Evolutionary conservation across 1,140 invertebrate genomes (phyloP), one percentile per base, ranked within the genome.

Genomic region (Proales similis): DNA sequence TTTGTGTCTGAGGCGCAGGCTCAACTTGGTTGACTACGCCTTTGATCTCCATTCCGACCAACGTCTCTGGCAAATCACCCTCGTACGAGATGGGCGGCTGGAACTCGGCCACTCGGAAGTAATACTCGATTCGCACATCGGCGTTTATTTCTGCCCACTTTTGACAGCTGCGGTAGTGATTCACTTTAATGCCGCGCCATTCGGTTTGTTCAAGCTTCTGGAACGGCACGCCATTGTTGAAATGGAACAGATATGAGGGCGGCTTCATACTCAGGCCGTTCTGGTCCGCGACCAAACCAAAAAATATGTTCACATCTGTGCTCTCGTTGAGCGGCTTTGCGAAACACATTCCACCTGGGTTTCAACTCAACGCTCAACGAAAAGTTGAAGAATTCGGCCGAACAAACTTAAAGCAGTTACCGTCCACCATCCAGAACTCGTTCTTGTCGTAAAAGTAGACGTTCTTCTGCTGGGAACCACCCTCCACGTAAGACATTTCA

Each of bases 261-360:
- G 51, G 51, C 20, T 57, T 57, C 51, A 57, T 57, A 43, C 45
- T 57, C 3, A 57, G 14, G 3, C 51, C 51, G 20, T 7, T 17
- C 32, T 57, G 51, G 4, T 57, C 33, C 20, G 39, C 26, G 14
- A 57, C 19, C 2, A 57, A 14, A 12, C 51, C 51, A 42, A 57
- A 57, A 57, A 57, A 57, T 19, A 11, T 42, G 9, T 57, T 57
- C n/a, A n/a, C n/a, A 4, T 42, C 51, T 3, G 33, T 24, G 27
- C 36, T 22, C 19, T 57, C 36, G 5, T 38, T 38, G n/a, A 57
- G 19, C 14, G 22, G 26, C 32, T 42, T 20, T 7, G 51, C 51
- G 14, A 14, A 14, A 36, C 33, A 36, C 9, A 14, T 9, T 9
- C 14, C 33, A 36, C 14, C 33, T 36, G 14, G 14, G 14, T 42